Percentiles rank a stretch among this genome's conserved stretches.
These are phyloP conservation scores for Lissonota sp. DNA, from an alignment of 2,888 invertebrate species.

Conservation along the genomic window DNA sequence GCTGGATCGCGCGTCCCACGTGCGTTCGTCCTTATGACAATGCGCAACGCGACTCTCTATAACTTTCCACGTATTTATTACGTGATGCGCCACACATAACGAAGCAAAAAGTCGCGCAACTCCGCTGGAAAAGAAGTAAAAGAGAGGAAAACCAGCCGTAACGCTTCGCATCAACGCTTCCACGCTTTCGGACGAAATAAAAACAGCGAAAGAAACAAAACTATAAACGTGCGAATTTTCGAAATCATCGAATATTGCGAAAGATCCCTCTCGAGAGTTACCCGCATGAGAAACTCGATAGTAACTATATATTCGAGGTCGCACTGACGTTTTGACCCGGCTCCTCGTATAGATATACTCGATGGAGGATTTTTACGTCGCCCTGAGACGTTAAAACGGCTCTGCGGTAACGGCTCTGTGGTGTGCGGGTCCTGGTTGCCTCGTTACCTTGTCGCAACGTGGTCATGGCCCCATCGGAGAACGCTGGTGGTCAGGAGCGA, in stretches of 20 bases:
- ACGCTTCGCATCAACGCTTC: no score
- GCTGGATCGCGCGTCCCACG: conserved; percentile 54
- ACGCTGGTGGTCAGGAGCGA: conserved; percentile 77
- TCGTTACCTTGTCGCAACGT: conserved; percentile 82
- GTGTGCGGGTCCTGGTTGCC: conserved; percentile 66
- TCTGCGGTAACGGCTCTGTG: conserved; percentile 39
- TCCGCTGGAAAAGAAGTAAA: not conserved
- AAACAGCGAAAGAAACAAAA: not conserved
- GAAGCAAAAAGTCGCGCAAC: not conserved
- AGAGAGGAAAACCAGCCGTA: no score
- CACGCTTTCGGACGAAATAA: not conserved
- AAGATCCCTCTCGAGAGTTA: not conserved
- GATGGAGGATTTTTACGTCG: conserved; percentile 53
- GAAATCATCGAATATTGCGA: conserved; percentile 21
- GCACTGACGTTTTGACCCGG: not conserved
- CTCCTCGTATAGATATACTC: conserved; percentile 6
- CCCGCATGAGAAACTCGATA: not conserved
- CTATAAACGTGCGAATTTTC: conserved; percentile 8
- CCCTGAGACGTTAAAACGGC: conserved; percentile 36
- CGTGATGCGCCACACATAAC: conserved; percentile 46
- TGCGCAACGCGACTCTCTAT: conserved; percentile 45
- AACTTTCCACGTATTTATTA: conserved; percentile 57
- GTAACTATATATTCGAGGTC: not conserved
- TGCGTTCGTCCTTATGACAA: conserved; percentile 61
- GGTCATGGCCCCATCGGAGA: conserved; percentile 80